Base-by-base conservation (phyloP, 92 coral and sea anemone genomes). In the Siderastrea siderea region DNA sequence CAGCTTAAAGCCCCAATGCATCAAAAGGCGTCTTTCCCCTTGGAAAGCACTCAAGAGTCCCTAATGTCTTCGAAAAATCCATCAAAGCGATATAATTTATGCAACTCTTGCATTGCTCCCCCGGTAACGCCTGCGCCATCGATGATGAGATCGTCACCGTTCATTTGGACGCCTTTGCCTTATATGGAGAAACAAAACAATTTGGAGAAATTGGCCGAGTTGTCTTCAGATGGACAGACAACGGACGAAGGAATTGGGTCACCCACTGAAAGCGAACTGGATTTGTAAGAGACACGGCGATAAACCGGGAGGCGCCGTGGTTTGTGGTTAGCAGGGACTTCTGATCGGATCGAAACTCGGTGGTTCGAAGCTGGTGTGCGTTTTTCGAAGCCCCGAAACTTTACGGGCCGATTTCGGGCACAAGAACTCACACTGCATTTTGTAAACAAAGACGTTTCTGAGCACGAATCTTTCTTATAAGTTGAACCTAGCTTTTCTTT, bases 221-320 rank as follows among this genome's bases (percentile, higher is more conserved):
- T 64, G 60, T 63, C 83, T 11, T 1, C 7, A 47, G 60, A 26
- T 62, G 48, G 48, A 47, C 71, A 48, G 58, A 79, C n/a, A 50
- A 79, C 72, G 15, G 86, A 81, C 63, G 86, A 81, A 17, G 86
- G 86, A n/a, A 81, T 53, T 53, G 14, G 63, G 3, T 68, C 86
- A 51, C 78, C 77, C 17, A 79, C 58, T 63, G 83, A 49, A 14
- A 79, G 72, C 6, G 83, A 48, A 64, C 57, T 79, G 59, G 83
- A 43, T 47, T 79, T 63, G 57, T 55, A 26, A 26, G 38, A 26
- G 38, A 26, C 38, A 26, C 38, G 38, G 38, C 38, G 38, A 26
- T 26, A 26, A 26, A 26, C 38, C 38, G 38, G 38, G 38, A 26
- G 38, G 38, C 38, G 38, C 38, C 38, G 38, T 26, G 38, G 38